Base-by-base conservation (phyloP, 1,140 invertebrate genomes). In the Scylla paramamosain region DNA sequence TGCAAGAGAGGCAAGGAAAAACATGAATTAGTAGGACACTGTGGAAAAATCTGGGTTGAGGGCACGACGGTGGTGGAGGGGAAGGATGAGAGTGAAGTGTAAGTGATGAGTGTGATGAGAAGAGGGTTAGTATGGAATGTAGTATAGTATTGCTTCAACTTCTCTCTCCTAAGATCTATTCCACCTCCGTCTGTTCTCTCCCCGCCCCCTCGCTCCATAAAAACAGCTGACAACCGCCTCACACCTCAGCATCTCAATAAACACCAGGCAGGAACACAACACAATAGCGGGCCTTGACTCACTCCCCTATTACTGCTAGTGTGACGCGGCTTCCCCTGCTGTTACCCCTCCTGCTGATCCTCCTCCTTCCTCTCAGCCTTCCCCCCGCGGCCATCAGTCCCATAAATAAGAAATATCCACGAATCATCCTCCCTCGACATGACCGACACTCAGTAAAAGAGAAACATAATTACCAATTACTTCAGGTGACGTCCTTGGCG, bases 361-460 rank as follows among this genome's bases (percentile, higher is more conserved):
- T 59, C 12, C 52, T 16, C 12, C 52, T 59, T 20, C 20, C 67
- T n/a, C n/a, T 77, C 67, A 7, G 12, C 25, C 67, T 77, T n/a
- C 25, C 67, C 25, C 20, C 67, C 67, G 67, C 67, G n/a, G 67
- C 52, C n/a, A 77, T 20, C 67, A 7, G 20, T 7, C n/a, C 67
- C 67, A 77, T 77, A 77, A 77, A 77, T 77, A 77, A 77, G 67
- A 77, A 77, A 77, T n/a, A 77, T 77, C 67, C n/a, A 77, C 67
- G 67, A 77, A 77, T 77, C 67, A 77, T n/a, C n/a, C 67, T 77
- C 67, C 8, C 20, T 20, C 67, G 67, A 77, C 67, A n/a, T n/a
- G 67, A 77, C 67, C 67, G 67, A 77, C 67, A 77, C 67, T 77
- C 67, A 77, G 67, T n/a, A 77, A n/a, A 77, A 77, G 67, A 77